Conservation (phyloP, 2,797 vertebrate genomes). For the Neoniphon sammara region DNA sequence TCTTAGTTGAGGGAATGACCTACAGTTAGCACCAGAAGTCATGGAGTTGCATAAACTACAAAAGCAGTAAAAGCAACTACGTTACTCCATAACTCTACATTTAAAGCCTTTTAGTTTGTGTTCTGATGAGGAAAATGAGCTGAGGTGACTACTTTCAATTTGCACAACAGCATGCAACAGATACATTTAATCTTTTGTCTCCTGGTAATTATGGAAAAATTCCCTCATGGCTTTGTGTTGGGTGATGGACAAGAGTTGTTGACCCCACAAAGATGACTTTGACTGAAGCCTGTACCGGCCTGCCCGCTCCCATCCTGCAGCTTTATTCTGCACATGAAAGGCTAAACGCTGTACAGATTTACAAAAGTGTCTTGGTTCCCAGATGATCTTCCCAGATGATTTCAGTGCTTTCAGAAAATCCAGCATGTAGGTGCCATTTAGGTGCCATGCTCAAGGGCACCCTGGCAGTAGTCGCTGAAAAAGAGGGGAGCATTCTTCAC, state of each 20-base stretch:
- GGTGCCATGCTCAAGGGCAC: too few species aligned
- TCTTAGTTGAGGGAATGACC: too few species aligned
- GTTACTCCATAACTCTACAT: background rate
- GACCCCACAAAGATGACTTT: slow-evolving; percentile 10
- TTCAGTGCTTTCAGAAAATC: too few species aligned
- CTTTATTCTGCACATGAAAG: background rate
- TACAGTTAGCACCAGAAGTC: too few species aligned
- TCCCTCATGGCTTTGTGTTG: slow-evolving; percentile 29
- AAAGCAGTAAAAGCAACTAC: background rate
- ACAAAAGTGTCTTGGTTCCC: too few species aligned
- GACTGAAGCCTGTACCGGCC: background rate
- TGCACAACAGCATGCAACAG: background rate
- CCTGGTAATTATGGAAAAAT: slow-evolving; percentile 29
- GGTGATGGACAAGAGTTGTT: slow-evolving; percentile 1
- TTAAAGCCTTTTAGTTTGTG: background rate
- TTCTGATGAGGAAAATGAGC: background rate
- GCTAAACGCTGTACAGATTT: too few species aligned
- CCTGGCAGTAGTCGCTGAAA: too few species aligned
- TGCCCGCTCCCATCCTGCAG: background rate
- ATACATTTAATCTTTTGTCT: background rate
- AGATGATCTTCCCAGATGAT: too few species aligned
- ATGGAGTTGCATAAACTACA: background rate
- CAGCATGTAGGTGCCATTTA: too few species aligned
- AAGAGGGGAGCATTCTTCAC: too few species aligned
- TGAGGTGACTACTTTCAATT: background rate